These are phyloP conservation scores for Xenopus petersii DNA, from an alignment of 2,797 vertebrate species.

Conservation along the genomic window DNA sequence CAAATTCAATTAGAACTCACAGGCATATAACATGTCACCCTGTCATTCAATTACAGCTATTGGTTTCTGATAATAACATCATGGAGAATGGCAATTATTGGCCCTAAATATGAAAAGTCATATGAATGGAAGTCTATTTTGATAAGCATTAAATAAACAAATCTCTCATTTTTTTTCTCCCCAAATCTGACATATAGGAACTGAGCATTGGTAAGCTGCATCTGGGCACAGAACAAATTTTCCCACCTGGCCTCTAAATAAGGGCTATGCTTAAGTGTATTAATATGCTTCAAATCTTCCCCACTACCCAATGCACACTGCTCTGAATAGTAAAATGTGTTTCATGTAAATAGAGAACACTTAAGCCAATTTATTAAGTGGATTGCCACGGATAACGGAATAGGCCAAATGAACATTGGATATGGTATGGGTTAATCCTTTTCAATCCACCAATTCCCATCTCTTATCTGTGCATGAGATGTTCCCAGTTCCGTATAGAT, in stretches of 20 bases:
- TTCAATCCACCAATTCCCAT: too few relatives aligned
- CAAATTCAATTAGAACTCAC: neutral
- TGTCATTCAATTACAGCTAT: neutral
- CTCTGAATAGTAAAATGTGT: too few relatives aligned
- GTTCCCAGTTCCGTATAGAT: conserved; percentile 15
- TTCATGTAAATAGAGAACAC: neutral
- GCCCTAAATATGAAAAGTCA: neutral
- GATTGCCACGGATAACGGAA: neutral
- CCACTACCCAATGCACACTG: too few relatives aligned
- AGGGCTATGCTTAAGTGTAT: neutral
- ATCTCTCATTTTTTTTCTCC: too few relatives aligned
- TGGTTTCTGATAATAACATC: neutral
- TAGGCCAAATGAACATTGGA: neutral
- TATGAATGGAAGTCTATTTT: too few relatives aligned
- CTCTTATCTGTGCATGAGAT: too few relatives aligned
- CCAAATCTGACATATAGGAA: too few relatives aligned
- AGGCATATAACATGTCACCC: neutral
- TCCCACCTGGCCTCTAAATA: too few relatives aligned
- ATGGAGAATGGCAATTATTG: neutral
- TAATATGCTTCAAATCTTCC: too few relatives aligned
- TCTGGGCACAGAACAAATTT: neutral
- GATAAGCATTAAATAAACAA: too few relatives aligned
- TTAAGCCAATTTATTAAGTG: neutral
- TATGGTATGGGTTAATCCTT: conserved; percentile 17
- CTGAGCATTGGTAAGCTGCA: neutral